phyloP scores from a whole-genome alignment of 2,888 invertebrate genomes.

The Ormyrus nitidulus region DNA sequence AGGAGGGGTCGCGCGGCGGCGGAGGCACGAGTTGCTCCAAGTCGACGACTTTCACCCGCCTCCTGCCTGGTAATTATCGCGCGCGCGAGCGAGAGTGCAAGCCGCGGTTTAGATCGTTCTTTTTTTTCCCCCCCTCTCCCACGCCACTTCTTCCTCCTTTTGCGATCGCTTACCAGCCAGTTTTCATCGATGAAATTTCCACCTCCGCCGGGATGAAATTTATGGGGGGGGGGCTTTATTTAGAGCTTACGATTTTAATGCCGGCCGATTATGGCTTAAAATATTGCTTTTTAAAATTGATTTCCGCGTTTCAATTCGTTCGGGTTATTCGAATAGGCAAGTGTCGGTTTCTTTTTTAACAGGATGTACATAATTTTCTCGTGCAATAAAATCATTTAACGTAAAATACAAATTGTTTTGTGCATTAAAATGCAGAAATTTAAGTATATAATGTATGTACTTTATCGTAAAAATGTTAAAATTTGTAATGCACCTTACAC shows the following conservation, averaged over 20 bases:
- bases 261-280: neutral
- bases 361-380: too few relatives aligned
- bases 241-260: neutral
- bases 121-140: neutral
- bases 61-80: slow-evolving; percentile 65
- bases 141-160: neutral
- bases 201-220: too few relatives aligned
- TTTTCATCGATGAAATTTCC: neutral
- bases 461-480: too few relatives aligned
- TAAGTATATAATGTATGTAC: too few relatives aligned
- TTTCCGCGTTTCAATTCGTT: too few relatives aligned
- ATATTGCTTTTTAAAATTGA: too few relatives aligned
- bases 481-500: too few relatives aligned
- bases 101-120: slow-evolving; percentile 61
- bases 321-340: too few relatives aligned
- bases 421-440: too few relatives aligned
- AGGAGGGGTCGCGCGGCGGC: slow-evolving; percentile 48
- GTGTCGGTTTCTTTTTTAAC: too few relatives aligned
- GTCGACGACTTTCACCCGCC: slow-evolving; percentile 67
- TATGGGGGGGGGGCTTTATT: neutral
- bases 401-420: too few relatives aligned
- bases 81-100: slow-evolving; percentile 51
- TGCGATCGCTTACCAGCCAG: neutral
- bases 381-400: too few relatives aligned
- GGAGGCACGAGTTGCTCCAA: slow-evolving; percentile 23